phyloP scores from a whole-genome alignment of 2,888 invertebrate species.

The Petrolisthes manimaculis region DNA sequence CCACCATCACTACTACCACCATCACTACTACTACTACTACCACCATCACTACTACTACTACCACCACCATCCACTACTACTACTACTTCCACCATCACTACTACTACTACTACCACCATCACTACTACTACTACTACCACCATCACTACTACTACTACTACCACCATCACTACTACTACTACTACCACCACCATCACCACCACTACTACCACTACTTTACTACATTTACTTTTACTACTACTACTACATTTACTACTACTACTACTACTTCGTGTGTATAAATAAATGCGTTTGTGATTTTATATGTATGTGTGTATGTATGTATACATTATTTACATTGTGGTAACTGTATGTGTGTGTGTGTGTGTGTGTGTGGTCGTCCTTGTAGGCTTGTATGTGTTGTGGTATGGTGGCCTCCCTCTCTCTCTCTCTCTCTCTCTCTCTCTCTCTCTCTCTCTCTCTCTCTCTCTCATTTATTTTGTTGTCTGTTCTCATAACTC shows the following conservation, averaged over 20 bases:
- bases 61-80: neutral
- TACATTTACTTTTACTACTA: neutral
- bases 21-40: neutral
- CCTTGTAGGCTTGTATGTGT: neutral
- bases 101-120: neutral
- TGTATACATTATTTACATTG: no score
- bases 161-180: neutral
- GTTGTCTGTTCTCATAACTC: no score
- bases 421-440: neutral
- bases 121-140: neutral
- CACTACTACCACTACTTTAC: neutral
- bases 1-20: slow-evolving; percentile 7
- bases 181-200: neutral
- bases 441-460: neutral
- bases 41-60: neutral
- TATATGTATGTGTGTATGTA: slow-evolving; percentile 1
- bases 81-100: neutral
- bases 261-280: neutral
- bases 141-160: neutral
- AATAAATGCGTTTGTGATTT: neutral
- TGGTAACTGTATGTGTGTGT: neutral
- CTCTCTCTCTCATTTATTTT: neutral
- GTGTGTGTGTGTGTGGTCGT: neutral
- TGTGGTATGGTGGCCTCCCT: neutral
- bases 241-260: neutral